These are phyloP conservation scores for Bucorvus abyssinicus DNA, from an alignment of 2,797 vertebrate genomes.

Conservation along the genomic window DNA sequence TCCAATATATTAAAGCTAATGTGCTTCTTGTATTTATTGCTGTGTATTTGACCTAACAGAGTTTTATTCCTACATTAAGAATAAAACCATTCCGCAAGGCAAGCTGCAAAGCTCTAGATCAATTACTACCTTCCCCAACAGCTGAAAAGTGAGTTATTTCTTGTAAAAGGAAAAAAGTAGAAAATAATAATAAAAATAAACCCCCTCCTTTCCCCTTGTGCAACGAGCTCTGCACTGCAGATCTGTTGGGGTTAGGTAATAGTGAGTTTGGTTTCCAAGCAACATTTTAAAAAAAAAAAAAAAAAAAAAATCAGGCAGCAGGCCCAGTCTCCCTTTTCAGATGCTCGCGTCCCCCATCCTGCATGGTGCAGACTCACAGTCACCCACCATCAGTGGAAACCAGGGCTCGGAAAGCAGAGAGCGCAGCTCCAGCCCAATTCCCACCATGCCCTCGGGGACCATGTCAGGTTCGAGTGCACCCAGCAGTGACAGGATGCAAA, in stretches of 20 bases:
- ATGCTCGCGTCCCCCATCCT: background rate
- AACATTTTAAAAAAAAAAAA: slow-evolving; percentile 49
- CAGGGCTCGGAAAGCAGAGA: background rate
- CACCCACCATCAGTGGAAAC: fast-evolving
- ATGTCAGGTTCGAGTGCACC: fast-evolving
- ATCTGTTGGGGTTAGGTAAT: slow-evolving; percentile 22
- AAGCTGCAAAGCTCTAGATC: slow-evolving; percentile 61
- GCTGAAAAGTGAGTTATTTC: slow-evolving; percentile 74
- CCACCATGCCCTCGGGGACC: background rate
- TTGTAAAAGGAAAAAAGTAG: slow-evolving; percentile 1
- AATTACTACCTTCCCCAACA: slow-evolving; percentile 71
- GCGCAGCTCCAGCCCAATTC: background rate
- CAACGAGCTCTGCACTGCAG: slow-evolving; percentile 63
- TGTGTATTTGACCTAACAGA: slow-evolving; percentile 70
- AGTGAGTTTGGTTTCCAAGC: slow-evolving; percentile 60
- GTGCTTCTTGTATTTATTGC: slow-evolving; percentile 70
- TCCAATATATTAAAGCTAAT: slow-evolving; percentile 75
- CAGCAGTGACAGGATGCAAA: background rate
- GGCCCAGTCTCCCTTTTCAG: background rate
- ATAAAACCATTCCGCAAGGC: slow-evolving; percentile 60
- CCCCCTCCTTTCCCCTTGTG: background rate
- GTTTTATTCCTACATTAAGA: slow-evolving; percentile 67
- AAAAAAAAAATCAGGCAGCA: background rate
- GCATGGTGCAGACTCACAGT: fast-evolving
- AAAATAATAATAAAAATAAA: slow-evolving; percentile 23